phyloP scores from a whole-genome alignment of 2,797 vertebrate genomes.

The Halcyon leucocephala region DNA sequence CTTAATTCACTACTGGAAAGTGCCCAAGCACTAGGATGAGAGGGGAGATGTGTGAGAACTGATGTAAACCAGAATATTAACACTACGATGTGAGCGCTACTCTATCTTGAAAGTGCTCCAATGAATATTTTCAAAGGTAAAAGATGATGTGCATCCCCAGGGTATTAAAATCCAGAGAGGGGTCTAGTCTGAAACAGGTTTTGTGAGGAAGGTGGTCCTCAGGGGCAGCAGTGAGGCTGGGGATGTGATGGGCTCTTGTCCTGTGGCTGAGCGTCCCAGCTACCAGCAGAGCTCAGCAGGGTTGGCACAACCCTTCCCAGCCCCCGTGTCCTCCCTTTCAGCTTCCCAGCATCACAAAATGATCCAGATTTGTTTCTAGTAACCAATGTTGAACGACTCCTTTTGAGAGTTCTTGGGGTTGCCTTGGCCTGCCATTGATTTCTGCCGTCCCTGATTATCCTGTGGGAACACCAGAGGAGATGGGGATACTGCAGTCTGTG shows the following conservation, averaged over 20 bases:
- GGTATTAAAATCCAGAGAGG: not conserved
- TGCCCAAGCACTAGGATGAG: not conserved
- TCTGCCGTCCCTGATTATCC: not conserved
- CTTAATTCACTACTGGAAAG: not conserved
- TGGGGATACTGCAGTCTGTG: not conserved
- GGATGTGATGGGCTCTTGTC: not conserved
- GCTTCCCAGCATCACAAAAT: not conserved
- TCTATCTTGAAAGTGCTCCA: not conserved
- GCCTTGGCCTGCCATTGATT: not conserved
- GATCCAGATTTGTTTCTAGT: not conserved
- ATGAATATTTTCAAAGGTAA: not conserved
- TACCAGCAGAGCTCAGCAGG: not conserved
- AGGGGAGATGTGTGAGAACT: not conserved
- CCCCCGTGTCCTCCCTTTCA: not conserved
- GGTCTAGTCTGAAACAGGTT: not conserved
- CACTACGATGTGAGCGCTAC: not conserved
- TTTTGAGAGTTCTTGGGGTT: not conserved
- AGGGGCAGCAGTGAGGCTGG: rapidly evolving
- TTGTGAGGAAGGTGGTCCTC: not conserved
- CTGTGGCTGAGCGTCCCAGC: not conserved
- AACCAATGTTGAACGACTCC: not conserved
- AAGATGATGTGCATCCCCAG: not conserved
- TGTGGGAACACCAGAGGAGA: not conserved
- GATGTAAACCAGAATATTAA: not conserved
- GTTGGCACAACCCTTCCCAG: not conserved